Evolutionary conservation across 2,113 vertebrate genomes (phyloP), one percentile per base, ranked within the genome.

Genomic region (Lasiurus borealis): DNA sequence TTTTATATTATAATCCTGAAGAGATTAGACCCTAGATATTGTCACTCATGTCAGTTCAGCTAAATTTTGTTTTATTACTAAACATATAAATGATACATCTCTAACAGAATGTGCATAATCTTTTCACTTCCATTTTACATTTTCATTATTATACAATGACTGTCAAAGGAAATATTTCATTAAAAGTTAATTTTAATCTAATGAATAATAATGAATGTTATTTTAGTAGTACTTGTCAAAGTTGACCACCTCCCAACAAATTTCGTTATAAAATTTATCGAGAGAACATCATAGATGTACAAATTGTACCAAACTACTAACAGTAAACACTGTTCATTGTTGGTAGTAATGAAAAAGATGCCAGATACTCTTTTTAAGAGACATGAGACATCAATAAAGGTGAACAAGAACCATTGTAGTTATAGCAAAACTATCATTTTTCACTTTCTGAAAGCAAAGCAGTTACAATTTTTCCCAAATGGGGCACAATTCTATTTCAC

Each of bases 101-200:
- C 48, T 77, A 94, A 85, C 90, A 95, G n/a, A 96, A 59, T 46
- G 3, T 29, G 93, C 1, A 27, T 25, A 95, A n/a, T 46, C 1
- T 94, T 46, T 75, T 95, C 27, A 94, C 4, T 91, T 82, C 27
- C 59, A 71, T 14, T 96, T 97, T 93, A 64, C 3, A 50, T 89
- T 96, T 95, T 54, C 62, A 85, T 95, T 86, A 88, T n/a, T 91
- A 91, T 34, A 62, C 13, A 54, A 25, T 85, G n/a, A 75, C 81
- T 93, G 80, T 92, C n/a, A 90, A 95, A 90, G 46, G 36, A 95
- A 96, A 64, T 89, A 85, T 93, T 82, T 57, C 6, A 96, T 88
- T 96, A 94, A 18, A 96, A 95, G 25, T 77, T 92, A 80, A 93
- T 68, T 96, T 96, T 88, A 93, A 83, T 57, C 21, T 89, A 94